phyloP scores from a whole-genome alignment of 2,888 invertebrate species.

The Epistrophe eligans region DNA sequence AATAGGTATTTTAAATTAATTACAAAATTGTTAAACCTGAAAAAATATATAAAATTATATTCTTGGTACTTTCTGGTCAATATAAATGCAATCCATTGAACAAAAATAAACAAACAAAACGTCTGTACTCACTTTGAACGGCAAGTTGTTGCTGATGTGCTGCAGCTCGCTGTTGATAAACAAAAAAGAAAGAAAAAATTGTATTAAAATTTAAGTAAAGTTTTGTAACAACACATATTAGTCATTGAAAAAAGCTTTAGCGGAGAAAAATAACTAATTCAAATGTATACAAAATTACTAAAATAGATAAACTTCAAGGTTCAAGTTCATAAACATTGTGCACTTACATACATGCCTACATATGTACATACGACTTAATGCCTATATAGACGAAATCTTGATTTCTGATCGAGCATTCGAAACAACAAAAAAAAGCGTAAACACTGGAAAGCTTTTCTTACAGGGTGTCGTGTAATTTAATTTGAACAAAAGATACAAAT shows the following conservation, averaged over 20 bases:
- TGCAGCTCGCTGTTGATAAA: slow-evolving; percentile 88
- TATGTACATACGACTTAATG: background rate
- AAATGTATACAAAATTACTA: background rate
- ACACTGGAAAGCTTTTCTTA: background rate
- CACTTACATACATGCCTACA: background rate
- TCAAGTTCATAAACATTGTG: background rate
- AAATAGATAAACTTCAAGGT: background rate
- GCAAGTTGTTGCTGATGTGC: slow-evolving; percentile 88
- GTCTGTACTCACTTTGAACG: slow-evolving; percentile 84
- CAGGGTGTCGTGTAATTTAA: background rate
- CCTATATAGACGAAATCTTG: background rate
- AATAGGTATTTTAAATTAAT: too few relatives aligned
- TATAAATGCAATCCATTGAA: slow-evolving; percentile 5
- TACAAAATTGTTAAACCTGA: too few relatives aligned
- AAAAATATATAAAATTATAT: slow-evolving; percentile 1
- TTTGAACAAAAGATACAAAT: too few relatives aligned
- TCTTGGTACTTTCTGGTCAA: slow-evolving; percentile 79
- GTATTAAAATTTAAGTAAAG: slow-evolving; percentile 35
- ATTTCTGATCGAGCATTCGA: background rate
- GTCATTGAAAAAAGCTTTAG: background rate
- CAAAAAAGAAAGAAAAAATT: slow-evolving; percentile 79
- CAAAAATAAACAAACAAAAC: slow-evolving; percentile 40
- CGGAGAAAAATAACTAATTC: background rate
- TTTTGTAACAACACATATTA: background rate
- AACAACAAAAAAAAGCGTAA: background rate